Percentiles rank a stretch among this genome's conserved stretches.
These are phyloP conservation scores for Tenthredo mesomela DNA, from an alignment of 2,888 invertebrate genomes.

Conservation along the genomic window DNA sequence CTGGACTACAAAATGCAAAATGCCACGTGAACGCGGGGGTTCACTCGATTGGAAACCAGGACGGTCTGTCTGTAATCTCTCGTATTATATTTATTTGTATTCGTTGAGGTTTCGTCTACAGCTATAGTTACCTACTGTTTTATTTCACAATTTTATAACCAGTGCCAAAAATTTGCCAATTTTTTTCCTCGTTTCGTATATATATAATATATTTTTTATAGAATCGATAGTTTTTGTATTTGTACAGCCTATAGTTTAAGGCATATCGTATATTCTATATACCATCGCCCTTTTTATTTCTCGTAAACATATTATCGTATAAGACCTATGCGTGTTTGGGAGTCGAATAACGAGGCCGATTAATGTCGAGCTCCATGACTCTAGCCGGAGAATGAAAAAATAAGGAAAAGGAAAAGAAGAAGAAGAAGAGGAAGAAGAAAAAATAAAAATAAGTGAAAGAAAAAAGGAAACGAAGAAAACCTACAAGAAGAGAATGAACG, in stretches of 20 bases:
- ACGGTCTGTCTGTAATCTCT: constrained; percentile 68
- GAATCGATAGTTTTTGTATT: not conserved
- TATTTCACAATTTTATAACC: not conserved
- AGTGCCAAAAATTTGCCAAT: not conserved
- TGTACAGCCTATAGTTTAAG: too few species aligned
- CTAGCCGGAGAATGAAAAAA: not conserved
- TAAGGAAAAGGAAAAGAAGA: not conserved
- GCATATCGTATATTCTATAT: not conserved
- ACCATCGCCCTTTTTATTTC: not conserved
- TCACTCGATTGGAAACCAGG: constrained; percentile 70
- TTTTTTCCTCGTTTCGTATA: not conserved
- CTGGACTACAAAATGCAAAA: constrained; percentile 68
- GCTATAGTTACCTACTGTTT: not conserved
- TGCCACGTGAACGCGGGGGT: constrained; percentile 58
- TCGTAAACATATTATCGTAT: not conserved
- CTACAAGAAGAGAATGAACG: constrained; percentile 1
- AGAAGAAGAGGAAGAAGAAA: too few species aligned
- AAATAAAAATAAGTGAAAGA: not conserved
- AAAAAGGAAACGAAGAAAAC: not conserved
- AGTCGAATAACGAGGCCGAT: not conserved
- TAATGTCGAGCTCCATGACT: not conserved
- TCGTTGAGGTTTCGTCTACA: constrained; percentile 63
- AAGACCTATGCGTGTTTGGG: not conserved
- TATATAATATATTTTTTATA: not conserved
- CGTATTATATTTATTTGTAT: constrained; percentile 69